A percentile compares a stretch with the other conserved stretches of the same genome.
phyloP scores from a whole-genome alignment of 1,140 invertebrate genomes.

The Hypothenemus hampei region DNA sequence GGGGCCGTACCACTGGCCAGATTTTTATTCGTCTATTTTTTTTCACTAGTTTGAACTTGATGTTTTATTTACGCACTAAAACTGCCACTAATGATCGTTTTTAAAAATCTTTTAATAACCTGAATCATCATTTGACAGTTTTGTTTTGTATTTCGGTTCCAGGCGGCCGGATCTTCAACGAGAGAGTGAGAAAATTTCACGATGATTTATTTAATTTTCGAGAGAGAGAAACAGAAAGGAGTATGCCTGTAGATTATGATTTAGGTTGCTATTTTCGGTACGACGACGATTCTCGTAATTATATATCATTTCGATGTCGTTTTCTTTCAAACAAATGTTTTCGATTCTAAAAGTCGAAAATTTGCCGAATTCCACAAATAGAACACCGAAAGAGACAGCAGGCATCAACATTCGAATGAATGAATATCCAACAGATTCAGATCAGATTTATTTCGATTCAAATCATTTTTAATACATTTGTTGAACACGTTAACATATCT shows the following conservation, averaged over 20 bases:
- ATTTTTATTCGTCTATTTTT: too few species aligned
- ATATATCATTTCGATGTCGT: conserved; percentile 12
- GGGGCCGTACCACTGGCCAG: too few species aligned
- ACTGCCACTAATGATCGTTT: conserved; percentile 25
- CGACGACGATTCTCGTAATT: conserved; percentile 29
- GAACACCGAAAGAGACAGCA: too few species aligned
- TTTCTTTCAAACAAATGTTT: conserved; percentile 29
- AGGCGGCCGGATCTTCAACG: conserved; percentile 28
- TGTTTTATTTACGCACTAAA: conserved; percentile 20
- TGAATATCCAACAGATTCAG: too few species aligned
- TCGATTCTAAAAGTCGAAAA: conserved; percentile 12
- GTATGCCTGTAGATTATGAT: conserved; percentile 31
- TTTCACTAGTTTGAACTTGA: too few species aligned
- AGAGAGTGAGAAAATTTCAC: conserved; percentile 25
- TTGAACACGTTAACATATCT: conserved; percentile 8
- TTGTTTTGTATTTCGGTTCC: conserved; percentile 29
- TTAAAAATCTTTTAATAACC: conserved; percentile 31
- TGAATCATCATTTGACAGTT: conserved; percentile 29
- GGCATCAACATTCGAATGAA: too few species aligned
- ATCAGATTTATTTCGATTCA: too few species aligned
- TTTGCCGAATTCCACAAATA: too few species aligned
- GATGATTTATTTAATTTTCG: conserved; percentile 34
- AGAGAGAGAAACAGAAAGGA: too few species aligned
- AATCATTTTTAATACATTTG: too few species aligned
- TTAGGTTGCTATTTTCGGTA: conserved; percentile 28